Evolutionary conservation across 2,888 invertebrate genomes (phyloP), one percentile per base, ranked within the genome.

Genomic region (Oligia strigilis): DNA sequence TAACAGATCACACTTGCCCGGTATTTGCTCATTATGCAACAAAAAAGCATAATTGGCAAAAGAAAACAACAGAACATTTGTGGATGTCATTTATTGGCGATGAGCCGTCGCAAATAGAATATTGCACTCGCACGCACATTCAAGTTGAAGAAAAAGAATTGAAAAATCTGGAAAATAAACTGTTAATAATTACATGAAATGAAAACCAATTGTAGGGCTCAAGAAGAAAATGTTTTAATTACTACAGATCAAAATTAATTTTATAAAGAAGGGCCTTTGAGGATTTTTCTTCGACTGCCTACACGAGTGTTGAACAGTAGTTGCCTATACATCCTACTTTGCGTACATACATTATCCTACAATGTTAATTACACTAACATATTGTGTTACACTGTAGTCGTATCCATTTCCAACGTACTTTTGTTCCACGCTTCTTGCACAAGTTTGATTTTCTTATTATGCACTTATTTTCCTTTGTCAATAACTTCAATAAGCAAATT

Each of bases 11-110:
- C 92, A 93, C 94, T 93, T 91, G 90, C 90, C 87, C 89, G 93
- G 97, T 97, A 97, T 97, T 97, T 96, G 96, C 97, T 97, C 97
- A 97, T 97, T 96, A 96, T 96, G 97, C 96, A 91, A 92, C 84
- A 91, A 91, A 93, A 94, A 92, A 89, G 96, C 97, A 97, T 96
- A 96, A 97, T 97, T 97, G 97, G 97, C 96, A 96, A 95, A 91
- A 84, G 80, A 23, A 71, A 80, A 79, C 60, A 80, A 87, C 78
- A 89, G 80, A 92, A 90, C 89, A 93, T 90, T 92, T 93, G 93
- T 96, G 96, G 97, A 93, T 96, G 96, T 97, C 97, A 97, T 97
- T 97, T 97, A 96, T 94, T 93, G 87, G 89, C 87, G 78, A 82
- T 87, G 88, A 82, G 74, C 76, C 77, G 81, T 79, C 80, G 72